phyloP scores from a whole-genome alignment of 2,113 vertebrate genomes.

The Mormoops blainvillei region DNA sequence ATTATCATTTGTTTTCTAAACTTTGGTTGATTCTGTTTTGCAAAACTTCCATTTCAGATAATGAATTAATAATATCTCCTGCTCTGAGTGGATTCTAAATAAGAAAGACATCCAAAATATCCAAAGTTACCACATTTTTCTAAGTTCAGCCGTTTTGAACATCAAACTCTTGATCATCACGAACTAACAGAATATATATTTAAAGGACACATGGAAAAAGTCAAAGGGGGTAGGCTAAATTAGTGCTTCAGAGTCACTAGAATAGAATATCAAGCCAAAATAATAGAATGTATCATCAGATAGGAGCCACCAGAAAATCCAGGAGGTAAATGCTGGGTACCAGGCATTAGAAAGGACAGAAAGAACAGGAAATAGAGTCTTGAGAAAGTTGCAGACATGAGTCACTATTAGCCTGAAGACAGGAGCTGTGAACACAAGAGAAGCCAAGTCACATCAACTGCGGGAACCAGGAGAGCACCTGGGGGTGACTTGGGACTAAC shows the following conservation, averaged over 20 bases:
- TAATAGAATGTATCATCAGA: background rate
- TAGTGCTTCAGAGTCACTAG: background rate
- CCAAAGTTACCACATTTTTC: background rate
- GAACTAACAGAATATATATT: background rate
- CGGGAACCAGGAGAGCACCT: background rate
- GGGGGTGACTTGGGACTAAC: background rate
- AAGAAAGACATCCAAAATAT: conserved; percentile 46
- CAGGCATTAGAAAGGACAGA: background rate
- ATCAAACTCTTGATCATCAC: conserved; percentile 17
- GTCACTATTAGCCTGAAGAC: background rate
- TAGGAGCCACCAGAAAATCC: background rate
- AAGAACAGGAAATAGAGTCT: background rate
- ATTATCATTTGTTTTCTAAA: conserved; percentile 9
- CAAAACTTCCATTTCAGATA: conserved; percentile 49
- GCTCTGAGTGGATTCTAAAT: conserved; percentile 26
- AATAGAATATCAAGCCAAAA: background rate
- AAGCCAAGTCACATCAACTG: background rate
- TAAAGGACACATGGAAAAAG: too few relatives aligned
- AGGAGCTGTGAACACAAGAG: background rate
- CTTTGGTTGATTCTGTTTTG: background rate
- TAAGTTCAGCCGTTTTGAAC: conserved; percentile 24
- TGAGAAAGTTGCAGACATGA: background rate
- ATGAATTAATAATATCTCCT: conserved; percentile 53
- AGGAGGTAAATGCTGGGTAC: background rate
- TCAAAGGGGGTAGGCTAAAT: too few relatives aligned